Evolutionary conservation across 2,797 vertebrate species (phyloP).

Genomic region (Todus mexicanus): DNA sequence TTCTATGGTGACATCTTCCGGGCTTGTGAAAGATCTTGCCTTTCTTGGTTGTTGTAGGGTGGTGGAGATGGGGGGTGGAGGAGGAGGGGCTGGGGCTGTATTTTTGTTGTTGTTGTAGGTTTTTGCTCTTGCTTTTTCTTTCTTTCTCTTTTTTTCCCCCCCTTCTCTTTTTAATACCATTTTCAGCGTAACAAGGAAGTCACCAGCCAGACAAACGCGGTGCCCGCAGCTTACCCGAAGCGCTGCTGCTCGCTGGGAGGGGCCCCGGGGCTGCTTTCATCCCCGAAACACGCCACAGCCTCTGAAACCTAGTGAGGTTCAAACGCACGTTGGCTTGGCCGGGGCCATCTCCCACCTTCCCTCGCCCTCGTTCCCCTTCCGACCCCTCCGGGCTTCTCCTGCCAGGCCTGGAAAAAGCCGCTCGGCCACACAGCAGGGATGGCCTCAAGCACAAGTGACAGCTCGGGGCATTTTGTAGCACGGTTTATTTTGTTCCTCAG

Average conservation of each 20-base stretch:
- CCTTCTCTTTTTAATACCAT: not conserved
- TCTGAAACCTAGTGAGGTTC: not conserved
- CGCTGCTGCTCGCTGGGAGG: conserved; percentile 24
- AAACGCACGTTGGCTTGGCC: fast-evolving
- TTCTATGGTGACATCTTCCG: conserved; percentile 77
- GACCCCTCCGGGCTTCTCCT: not conserved
- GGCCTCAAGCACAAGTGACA: conserved; percentile 15
- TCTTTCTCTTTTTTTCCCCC: not conserved
- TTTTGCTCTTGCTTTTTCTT: not conserved
- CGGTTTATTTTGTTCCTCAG: not conserved
- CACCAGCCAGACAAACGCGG: not conserved
- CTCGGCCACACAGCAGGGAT: not conserved
- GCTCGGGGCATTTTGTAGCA: not conserved
- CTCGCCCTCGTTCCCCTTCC: not conserved
- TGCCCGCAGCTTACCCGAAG: conserved; percentile 21
- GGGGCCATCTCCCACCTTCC: not conserved
- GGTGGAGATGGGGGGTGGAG: not conserved
- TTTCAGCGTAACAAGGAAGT: not conserved
- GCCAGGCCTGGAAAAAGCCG: conserved; percentile 21
- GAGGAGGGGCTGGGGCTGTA: not conserved
- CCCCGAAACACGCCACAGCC: not conserved
- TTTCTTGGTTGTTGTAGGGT: conserved; percentile 48
- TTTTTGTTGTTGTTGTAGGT: conserved; percentile 22
- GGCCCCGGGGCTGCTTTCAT: conserved; percentile 46
- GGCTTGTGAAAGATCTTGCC: conserved; percentile 64